Evolutionary conservation across 2,888 invertebrate genomes (phyloP), one percentile per base, ranked within the genome.

Genomic region (Chirona hameri): DNA sequence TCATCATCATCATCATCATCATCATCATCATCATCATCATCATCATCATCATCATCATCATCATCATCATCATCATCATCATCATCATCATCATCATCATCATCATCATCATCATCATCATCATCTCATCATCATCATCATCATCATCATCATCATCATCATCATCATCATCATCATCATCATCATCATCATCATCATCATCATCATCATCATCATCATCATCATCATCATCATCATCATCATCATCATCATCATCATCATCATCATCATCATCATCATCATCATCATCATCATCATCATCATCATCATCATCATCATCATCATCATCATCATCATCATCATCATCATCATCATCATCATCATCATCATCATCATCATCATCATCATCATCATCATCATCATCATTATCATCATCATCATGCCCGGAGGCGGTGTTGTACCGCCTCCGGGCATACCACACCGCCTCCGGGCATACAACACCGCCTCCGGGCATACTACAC

Each of bases 301-400:
- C 79, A 79, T n/a, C 79, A 79, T 79, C 79, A 79, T 29, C 31
- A 29, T 29, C 79, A 79, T 65, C 65, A 65, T 65, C 65, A 65
- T 65, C 65, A 65, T 65, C 65, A 65, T 65, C 65, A 65, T 65
- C 31, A 79, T n/a, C 31, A 29, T 79, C 79, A 79, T 79, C n/a
- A 29, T 79, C 79, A 79, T 79, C 31, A 29, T 29, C 79, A 29
- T 79, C 31, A 29, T 79, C 31, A 29, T n/a, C 31, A 29, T 79
- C 79, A 79, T 79, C n/a, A 29, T 79, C 79, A 79, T 79, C 31
- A 29, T 29, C 79, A 79, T 79, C 31, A 29, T 79, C 79, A 79
- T n/a, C 31, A 29, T n/a, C 79, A 79, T n/a, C 79, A 79, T n/a
- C 79, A 79, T 29, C 31, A 29, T 29, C 79, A 79, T 79, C n/a